Evolutionary conservation across 2,888 invertebrate genomes (phyloP), one percentile per base, ranked within the genome.

Genomic region (Dryobotodes eremita): DNA sequence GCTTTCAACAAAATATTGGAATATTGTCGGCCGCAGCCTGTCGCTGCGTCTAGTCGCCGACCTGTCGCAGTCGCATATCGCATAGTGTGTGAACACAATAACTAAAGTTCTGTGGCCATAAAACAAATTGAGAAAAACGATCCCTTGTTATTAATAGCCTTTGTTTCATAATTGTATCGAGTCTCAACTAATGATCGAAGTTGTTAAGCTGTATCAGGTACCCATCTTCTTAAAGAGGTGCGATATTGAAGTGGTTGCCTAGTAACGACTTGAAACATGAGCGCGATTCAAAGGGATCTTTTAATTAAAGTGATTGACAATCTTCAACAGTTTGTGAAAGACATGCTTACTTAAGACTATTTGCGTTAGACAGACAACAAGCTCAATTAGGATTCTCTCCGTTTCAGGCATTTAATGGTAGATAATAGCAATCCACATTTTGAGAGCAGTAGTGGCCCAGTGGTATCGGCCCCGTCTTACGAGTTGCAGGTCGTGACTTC

Each of bases 181-280:
- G 17, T 17, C 78, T 61, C 17, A n/a, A 57, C 50, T 59, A 77
- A 77, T 77, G 31, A 59, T 31, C 7, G 13, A 46, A 62, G 31
- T 69, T 36, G 36, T 36, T n/a, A 31, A 66, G 36, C 10, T 11
- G 13, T n/a, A 50, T 50, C 7, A 15, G 5, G 17, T n/a, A n/a
- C n/a, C n/a, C n/a, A 20, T 69, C 26, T 26, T 53, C 48, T 36
- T 36, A 55, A 80, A 53, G 15, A 55, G 42, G 23, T 53, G 10
- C 36, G 8, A 42, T 11, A 23, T 46, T 61, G 5, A 55, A 64
- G 4, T 48, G 72, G 48, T 72, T 72, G 55, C 55, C 26, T 57
- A n/a, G 62, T 26, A 26, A 80, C 26, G 31, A 64, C 31, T 74
- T 50, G 57, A 59, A 71, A 57, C 42, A 73, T 31, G 50, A 81